Conservation (phyloP, 1,140 invertebrate species). For the Bombyx mori region ASM3026992v2 NC_085119.1:7460501-7461000, state of each 20-base stretch:
- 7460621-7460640: constrained; percentile 55
- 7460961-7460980: no score
- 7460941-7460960: no score
- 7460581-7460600: neutral
- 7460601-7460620: constrained; percentile 37
- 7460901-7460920: no score
- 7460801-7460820: constrained; percentile 55
- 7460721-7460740: constrained; percentile 67
- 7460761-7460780: constrained; percentile 65
- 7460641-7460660: constrained; percentile 59
- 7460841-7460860: constrained; percentile 24
- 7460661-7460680: constrained; percentile 63
- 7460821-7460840: constrained; percentile 35
- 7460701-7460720: constrained; percentile 58
- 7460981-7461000: no score
- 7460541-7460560: no score
- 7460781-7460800: constrained; percentile 39
- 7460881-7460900: neutral
- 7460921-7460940: no score
- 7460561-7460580: no score
- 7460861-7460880: constrained; percentile 1
- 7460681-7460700: constrained; percentile 61
- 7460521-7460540: no score
- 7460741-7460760: constrained; percentile 65
- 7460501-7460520: no score